phyloP scores from a whole-genome alignment of 2,113 vertebrate genomes.

The Chlamydotis undulata region DNA sequence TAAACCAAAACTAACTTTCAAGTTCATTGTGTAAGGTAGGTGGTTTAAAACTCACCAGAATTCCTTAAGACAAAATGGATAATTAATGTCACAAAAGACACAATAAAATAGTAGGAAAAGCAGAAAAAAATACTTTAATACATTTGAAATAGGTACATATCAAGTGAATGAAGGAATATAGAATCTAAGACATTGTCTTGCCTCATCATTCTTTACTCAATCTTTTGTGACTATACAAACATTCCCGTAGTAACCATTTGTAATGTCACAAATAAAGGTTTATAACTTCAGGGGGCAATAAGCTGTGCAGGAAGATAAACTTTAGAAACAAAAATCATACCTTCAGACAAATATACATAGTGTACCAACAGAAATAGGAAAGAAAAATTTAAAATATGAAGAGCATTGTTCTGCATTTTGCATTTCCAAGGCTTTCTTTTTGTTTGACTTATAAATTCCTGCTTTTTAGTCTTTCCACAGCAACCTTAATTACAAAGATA shows the following conservation, averaged over 20 bases:
- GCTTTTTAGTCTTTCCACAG: background rate
- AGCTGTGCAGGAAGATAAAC: background rate
- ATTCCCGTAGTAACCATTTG: background rate
- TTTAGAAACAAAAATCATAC: background rate
- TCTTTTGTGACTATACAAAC: background rate
- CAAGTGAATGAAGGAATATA: background rate
- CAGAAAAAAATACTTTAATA: background rate
- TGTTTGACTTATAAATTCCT: background rate
- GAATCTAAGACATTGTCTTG: background rate
- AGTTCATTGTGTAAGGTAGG: background rate
- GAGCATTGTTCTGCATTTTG: background rate
- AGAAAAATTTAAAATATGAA: background rate
- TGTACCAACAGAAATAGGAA: background rate
- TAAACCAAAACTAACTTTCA: background rate
- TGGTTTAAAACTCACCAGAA: background rate
- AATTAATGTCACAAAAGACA: background rate
- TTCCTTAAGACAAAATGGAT: background rate
- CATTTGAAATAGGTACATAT: background rate
- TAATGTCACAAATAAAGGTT: background rate
- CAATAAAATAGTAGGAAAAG: background rate
- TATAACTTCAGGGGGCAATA: background rate
- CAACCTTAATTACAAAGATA: background rate
- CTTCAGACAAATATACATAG: background rate
- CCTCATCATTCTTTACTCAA: background rate
- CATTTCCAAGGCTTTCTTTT: background rate